Conservation (phyloP, 2,888 invertebrate species). For the Drosophila parthenogenetica region DNA sequence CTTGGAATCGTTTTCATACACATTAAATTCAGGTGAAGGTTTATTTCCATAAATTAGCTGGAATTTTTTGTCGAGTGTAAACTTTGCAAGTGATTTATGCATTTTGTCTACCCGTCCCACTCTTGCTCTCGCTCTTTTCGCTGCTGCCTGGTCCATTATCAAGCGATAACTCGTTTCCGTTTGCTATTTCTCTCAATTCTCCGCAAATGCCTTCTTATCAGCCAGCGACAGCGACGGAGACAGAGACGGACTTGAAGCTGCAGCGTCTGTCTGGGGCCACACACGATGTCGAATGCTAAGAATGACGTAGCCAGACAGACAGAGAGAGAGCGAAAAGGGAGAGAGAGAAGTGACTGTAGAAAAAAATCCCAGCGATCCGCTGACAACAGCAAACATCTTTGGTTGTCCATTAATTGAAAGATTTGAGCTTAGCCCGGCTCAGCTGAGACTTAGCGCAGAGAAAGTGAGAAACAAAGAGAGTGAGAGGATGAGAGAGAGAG, state of each 20-base stretch:
- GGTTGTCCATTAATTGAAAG: slow-evolving; percentile 29
- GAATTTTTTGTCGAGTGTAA: neutral
- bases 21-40: neutral
- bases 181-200: slow-evolving; percentile 16
- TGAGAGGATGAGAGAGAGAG: slow-evolving; percentile 1
- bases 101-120: neutral
- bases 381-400: slow-evolving; percentile 23
- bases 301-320: slow-evolving; percentile 45
- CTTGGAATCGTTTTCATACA: neutral
- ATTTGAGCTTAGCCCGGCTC: slow-evolving; percentile 32
- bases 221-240: slow-evolving; percentile 10
- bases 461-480: neutral
- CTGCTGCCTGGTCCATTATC: slow-evolving; percentile 52
- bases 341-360: neutral
- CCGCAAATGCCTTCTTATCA: slow-evolving; percentile 11
- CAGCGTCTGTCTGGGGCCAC: slow-evolving; percentile 38
- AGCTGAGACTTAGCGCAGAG: slow-evolving; percentile 16
- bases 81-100: slow-evolving; percentile 23
- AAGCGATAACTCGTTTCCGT: slow-evolving; percentile 66
- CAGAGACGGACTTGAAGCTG: slow-evolving; percentile 3
- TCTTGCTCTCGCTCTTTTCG: neutral
- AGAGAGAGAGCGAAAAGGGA: neutral
- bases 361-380: slow-evolving; percentile 11
- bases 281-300: slow-evolving; percentile 43
- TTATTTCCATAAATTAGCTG: neutral